Evolutionary conservation across 2,113 vertebrate genomes (phyloP), one percentile per base, ranked within the genome.

Genomic region (Nibea coibor): DNA sequence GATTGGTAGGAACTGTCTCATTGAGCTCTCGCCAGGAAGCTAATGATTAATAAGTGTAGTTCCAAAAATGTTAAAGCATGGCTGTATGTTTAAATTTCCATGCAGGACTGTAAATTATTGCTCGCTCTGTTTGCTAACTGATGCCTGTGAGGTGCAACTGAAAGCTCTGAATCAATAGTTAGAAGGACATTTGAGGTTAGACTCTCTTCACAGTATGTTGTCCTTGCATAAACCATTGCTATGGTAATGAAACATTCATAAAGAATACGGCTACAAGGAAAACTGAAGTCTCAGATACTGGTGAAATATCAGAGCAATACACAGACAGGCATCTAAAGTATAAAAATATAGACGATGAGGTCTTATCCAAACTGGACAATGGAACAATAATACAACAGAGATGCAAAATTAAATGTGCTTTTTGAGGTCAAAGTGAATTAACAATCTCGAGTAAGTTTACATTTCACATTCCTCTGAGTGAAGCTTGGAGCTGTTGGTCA

Each of bases 401-500:
- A 51, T 42, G 7, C 10, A 26, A 72, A 58, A 48, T 17, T 7
- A 8, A 65, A 72, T 0, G 19, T 0, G 17, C 12, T 0, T 58
- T 59, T 76, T 48, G 14, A 61, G 26, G 63, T 31, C 4, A 39
- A 19, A 28, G 16, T 24, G 26, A 10, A 35, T 39, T 4, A 48
- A 42, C 31, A 62, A 1, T 56, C 63, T n/a, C 57, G 47, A 56
- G 22, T 7, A 15, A 24, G 6, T 72, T 73, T 54, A 58, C 47
- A 71, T 73, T 61, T 51, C 59, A 78, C 50, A 22, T 65, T 81
- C 24, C 9, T 75, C 51, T 10, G 17, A 56, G 54, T 53, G 35
- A 48, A 14, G 63, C 66, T 71, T 45, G n/a, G 61, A 85, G 48
- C 64, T 83, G 83, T 53, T 65, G 64, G 82, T 85, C 74, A 62